Evolutionary conservation across 2,888 invertebrate genomes (phyloP).

Genomic region (Lamellibrachia columna): DNA sequence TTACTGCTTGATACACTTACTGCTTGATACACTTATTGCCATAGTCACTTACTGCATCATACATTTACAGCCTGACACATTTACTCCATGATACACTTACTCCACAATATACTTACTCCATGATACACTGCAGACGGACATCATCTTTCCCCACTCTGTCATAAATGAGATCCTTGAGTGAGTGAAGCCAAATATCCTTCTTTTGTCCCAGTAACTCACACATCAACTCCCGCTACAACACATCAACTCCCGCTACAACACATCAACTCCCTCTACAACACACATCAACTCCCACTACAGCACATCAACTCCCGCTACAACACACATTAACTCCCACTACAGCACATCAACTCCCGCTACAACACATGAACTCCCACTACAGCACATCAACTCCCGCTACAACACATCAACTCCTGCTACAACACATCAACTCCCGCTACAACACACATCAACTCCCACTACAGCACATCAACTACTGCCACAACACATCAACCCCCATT

Average conservation of each 20-base stretch:
- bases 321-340: background rate
- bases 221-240: slow-evolving; percentile 79
- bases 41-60: background rate
- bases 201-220: slow-evolving; percentile 81
- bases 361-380: background rate
- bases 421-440: background rate
- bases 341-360: background rate
- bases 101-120: slow-evolving; percentile 70
- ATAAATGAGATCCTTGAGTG: slow-evolving; percentile 83
- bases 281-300: background rate
- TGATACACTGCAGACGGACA: slow-evolving; percentile 77
- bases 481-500: background rate
- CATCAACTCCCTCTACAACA: background rate
- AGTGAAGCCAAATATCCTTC: slow-evolving; percentile 90
- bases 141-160: slow-evolving; percentile 77
- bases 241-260: slow-evolving; percentile 1
- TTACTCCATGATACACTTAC: slow-evolving; percentile 43
- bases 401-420: background rate
- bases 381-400: background rate
- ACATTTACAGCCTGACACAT: background rate
- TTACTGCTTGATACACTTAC: background rate
- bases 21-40: background rate
- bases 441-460: background rate
- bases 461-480: background rate
- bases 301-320: background rate